Percentiles rank a stretch among this genome's conserved stretches.
These are phyloP conservation scores for Baccha elongata DNA, from an alignment of 2,888 invertebrate genomes.

Conservation along the genomic window DNA sequence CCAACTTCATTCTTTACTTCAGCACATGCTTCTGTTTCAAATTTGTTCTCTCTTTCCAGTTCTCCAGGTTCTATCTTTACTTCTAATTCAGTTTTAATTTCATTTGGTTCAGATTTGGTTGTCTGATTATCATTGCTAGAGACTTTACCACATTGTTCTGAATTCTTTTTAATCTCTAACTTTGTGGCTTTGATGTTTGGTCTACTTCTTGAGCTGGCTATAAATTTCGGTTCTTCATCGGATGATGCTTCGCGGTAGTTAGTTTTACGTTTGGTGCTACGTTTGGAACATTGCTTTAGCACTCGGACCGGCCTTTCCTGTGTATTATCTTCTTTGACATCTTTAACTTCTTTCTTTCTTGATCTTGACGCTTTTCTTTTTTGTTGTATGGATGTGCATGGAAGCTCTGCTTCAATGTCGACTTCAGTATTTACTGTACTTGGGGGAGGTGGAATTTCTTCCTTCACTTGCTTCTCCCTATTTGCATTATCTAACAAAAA, in stretches of 20 bases:
- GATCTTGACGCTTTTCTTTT: slow-evolving; percentile 20
- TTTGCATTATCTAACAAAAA: background rate
- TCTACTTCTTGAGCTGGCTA: slow-evolving; percentile 17
- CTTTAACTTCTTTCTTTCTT: background rate
- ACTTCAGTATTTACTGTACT: slow-evolving; percentile 31
- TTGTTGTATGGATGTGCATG: slow-evolving; percentile 51
- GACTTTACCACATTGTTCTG: background rate
- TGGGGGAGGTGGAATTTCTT: background rate
- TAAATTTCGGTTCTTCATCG: slow-evolving; percentile 37
- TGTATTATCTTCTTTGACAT: background rate
- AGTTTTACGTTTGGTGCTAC: slow-evolving; percentile 45
- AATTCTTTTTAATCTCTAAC: background rate
- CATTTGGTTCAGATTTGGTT: background rate
- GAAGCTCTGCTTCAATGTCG: slow-evolving; percentile 59
- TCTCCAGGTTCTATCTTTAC: slow-evolving; percentile 12
- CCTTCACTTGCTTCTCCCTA: slow-evolving; percentile 9
- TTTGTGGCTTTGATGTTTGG: slow-evolving; percentile 12
- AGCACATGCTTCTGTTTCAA: background rate
- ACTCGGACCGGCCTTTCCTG: slow-evolving; percentile 9
- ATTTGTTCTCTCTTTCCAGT: background rate
- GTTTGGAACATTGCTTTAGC: slow-evolving; percentile 36
- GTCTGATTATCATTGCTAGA: background rate
- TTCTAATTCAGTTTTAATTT: slow-evolving; percentile 4
- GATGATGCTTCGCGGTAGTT: slow-evolving; percentile 64
- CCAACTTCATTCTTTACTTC: background rate